These are phyloP conservation scores for Lepidocolaptes lacrymiger DNA, from an alignment of 2,797 vertebrate species.

Conservation along the genomic window DNA sequence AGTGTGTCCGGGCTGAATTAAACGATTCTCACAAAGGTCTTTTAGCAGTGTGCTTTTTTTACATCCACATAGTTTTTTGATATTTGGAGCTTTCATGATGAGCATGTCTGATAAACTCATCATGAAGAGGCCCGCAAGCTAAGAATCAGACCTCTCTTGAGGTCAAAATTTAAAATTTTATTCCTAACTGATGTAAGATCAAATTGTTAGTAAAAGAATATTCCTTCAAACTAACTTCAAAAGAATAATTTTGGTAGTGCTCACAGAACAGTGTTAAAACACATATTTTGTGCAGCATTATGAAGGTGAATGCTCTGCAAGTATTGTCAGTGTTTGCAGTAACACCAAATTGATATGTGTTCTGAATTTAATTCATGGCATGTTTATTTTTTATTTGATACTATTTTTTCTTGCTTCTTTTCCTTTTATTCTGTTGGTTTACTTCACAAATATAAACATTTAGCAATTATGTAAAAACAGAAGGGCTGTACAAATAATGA, in stretches of 20 bases:
- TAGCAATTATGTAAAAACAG: accelerated
- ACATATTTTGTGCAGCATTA: not conserved
- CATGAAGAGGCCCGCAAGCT: not conserved
- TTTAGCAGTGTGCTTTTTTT: not conserved
- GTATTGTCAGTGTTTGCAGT: not conserved
- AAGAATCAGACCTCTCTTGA: not conserved
- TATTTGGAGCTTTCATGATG: not conserved
- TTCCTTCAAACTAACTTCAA: not conserved
- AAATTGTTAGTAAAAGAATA: not conserved
- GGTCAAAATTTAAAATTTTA: not conserved
- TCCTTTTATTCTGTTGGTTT: not conserved
- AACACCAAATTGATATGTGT: not conserved
- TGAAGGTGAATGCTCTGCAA: not conserved
- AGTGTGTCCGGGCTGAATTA: not conserved
- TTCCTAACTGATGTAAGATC: not conserved
- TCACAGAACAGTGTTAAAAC: not conserved
- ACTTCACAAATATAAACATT: not conserved
- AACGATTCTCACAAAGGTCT: not conserved
- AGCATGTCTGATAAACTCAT: not conserved
- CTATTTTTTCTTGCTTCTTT: not conserved
- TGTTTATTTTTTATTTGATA: not conserved
- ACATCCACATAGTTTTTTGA: not conserved
- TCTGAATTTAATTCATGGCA: not conserved
- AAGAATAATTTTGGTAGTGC: not conserved
- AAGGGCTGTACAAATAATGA: not conserved